Evolutionary conservation across 2,888 invertebrate species (phyloP).

Genomic region (Himalopsyche kuldschensis): DNA sequence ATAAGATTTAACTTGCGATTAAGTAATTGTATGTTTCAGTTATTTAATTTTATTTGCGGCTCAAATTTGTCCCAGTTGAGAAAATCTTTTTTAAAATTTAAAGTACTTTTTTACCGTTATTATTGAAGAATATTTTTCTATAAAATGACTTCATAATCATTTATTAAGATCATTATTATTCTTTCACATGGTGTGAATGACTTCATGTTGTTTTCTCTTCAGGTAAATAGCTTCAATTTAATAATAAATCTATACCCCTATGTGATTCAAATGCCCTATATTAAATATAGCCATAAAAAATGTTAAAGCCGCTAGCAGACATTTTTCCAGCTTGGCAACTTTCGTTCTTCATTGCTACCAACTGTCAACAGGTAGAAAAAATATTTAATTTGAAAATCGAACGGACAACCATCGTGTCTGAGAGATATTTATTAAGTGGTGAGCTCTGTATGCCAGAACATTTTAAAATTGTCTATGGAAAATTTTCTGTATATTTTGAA

Average conservation of each 20-base stretch:
- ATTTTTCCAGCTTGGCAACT: constrained; percentile 7
- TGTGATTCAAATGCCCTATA: neutral
- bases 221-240: neutral
- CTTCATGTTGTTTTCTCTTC: neutral
- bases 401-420: neutral
- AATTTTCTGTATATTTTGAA: too few species aligned
- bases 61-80: too few species aligned
- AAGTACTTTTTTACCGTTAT: too few species aligned
- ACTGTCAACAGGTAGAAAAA: neutral
- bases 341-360: constrained; percentile 3
- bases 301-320: neutral
- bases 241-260: neutral
- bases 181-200: neutral
- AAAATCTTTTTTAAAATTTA: too few species aligned
- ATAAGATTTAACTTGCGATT: too few species aligned
- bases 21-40: too few species aligned
- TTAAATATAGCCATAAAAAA: neutral
- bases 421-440: neutral
- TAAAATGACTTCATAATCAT: too few species aligned
- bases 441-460: neutral
- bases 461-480: too few species aligned
- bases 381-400: neutral
- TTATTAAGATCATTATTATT: neutral
- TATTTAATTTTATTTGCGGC: too few species aligned
- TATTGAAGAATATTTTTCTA: too few species aligned